A percentile compares a stretch with the other conserved stretches of the same genome.
Evolutionary conservation across 2,113 vertebrate genomes (phyloP).

Genomic region (Esox niger): DNA sequence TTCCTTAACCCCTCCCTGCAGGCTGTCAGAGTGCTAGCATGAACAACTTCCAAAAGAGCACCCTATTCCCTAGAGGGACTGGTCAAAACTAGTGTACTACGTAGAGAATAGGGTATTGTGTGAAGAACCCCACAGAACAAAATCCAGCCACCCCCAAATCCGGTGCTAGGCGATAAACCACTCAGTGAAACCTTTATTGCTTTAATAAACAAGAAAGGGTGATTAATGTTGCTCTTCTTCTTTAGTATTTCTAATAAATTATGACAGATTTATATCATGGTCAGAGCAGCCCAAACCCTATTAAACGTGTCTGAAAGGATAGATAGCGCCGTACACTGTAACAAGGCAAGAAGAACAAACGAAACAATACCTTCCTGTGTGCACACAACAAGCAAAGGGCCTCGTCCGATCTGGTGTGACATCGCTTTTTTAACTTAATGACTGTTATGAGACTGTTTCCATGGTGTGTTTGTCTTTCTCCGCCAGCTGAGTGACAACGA

Average conservation of each 20-base stretch:
- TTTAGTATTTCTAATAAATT: slow-evolving; percentile 80
- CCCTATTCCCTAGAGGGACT: too few relatives aligned
- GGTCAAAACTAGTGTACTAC: too few relatives aligned
- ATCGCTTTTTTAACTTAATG: slow-evolving; percentile 30
- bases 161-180: slow-evolving; percentile 71
- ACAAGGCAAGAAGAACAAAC: slow-evolving; percentile 47
- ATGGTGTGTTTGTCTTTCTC: slow-evolving; percentile 32
- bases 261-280: slow-evolving; percentile 78
- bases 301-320: slow-evolving; percentile 70
- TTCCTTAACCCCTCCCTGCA: slow-evolving; percentile 16
- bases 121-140: slow-evolving; percentile 14
- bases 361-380: slow-evolving; percentile 50
- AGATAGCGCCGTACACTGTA: slow-evolving; percentile 42
- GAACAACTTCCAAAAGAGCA: neutral
- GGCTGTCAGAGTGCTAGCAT: slow-evolving; percentile 17
- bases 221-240: slow-evolving; percentile 80
- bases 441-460: slow-evolving; percentile 45
- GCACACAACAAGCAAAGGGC: slow-evolving; percentile 38
- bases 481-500: slow-evolving; percentile 45
- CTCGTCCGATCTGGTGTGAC: slow-evolving; percentile 42
- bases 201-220: slow-evolving; percentile 81
- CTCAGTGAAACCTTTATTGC: slow-evolving; percentile 79
- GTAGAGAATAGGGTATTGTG: too few relatives aligned
- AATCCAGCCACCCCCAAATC: slow-evolving; percentile 60
- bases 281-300: slow-evolving; percentile 70